Evolutionary conservation across 2,113 vertebrate species (phyloP).

Genomic region (Balaeniceps rex): DNA sequence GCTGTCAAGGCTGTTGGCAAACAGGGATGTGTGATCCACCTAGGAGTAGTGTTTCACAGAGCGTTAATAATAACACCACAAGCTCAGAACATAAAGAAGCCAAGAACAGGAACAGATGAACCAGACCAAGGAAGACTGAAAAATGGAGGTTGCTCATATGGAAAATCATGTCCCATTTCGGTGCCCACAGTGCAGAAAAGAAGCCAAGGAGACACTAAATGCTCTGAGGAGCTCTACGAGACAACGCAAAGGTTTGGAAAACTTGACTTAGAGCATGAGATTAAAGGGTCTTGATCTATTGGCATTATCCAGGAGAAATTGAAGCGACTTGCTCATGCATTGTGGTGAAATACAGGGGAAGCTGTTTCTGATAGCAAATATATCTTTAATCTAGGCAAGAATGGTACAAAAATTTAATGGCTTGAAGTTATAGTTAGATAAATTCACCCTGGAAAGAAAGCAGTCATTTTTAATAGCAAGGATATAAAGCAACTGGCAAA

Average conservation of each 20-base stretch:
- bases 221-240: neutral
- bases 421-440: neutral
- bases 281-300: neutral
- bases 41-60: neutral
- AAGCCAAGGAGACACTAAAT: neutral
- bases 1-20: neutral
- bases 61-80: neutral
- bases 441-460: conserved; percentile 1
- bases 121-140: neutral
- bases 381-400: neutral
- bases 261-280: neutral
- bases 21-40: neutral
- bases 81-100: neutral
- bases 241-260: neutral
- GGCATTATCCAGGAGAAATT: neutral
- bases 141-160: neutral
- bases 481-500: neutral
- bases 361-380: neutral
- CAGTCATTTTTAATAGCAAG: neutral
- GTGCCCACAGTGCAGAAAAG: neutral
- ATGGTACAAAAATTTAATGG: neutral
- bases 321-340: neutral
- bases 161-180: neutral
- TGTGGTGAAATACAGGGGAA: neutral
- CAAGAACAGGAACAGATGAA: neutral